Evolutionary conservation across 2,888 invertebrate species (phyloP), one percentile per base, ranked within the genome.

Genomic region (Furcula furcula): DNA sequence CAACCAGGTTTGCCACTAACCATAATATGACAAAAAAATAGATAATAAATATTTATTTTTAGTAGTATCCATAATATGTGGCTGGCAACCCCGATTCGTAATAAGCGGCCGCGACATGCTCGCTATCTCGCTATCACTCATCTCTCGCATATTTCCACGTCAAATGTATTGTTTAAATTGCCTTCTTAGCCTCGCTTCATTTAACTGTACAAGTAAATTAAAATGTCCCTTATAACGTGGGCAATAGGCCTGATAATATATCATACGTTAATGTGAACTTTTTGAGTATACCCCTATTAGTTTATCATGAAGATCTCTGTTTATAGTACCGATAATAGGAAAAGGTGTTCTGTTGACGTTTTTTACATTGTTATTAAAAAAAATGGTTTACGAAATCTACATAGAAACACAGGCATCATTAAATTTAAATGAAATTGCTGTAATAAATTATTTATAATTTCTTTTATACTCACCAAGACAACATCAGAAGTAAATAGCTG

Each of bases 71-170:
- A n/a, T n/a, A n/a, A n/a, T n/a, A n/a, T n/a, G n/a, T n/a, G n/a
- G n/a, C 21, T 29, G 23, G 21, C 12, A 30, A 14, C 12, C 16
- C 25, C 18, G 21, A 11, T 20, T 16, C 28, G n/a, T 21, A 36
- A 29, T 29, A 31, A 33, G 27, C 21, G 10, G 5, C 29, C 30
- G 29, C 34, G 28, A 29, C 10, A 6, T 18, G 13, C 21, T 31
- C n/a, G n/a, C n/a, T n/a, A n/a, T n/a, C n/a, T n/a, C n/a, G n/a
- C 32, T 44, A 53, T 53, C 43, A 38, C 30, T 41, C 41, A 53
- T 46, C 49, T 46, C 29, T 13, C 23, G 27, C 49, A 55, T 44
- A 57, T 36, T 40, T 57, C 29, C 49, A 49, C 55, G 54, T 53
- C 28, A 27, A 22, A 29, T 23, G 30, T 41, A 51, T 40, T 37